These are phyloP conservation scores for Volucella zonaria DNA, from an alignment of 2,888 invertebrate genomes.

Conservation along the genomic window DNA sequence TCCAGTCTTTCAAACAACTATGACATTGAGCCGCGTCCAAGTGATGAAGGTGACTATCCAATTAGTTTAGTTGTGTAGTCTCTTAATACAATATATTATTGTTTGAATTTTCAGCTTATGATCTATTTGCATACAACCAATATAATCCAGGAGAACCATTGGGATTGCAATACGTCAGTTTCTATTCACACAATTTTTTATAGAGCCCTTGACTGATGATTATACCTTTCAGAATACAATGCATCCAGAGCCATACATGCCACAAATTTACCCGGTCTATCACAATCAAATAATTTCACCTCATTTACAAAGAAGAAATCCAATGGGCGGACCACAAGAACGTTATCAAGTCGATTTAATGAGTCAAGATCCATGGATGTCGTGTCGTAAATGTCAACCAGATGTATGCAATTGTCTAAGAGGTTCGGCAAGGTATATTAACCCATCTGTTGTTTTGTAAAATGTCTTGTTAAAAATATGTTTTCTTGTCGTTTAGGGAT, in stretches of 20 bases:
- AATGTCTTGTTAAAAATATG: neutral
- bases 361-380: slow-evolving; percentile 70
- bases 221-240: slow-evolving; percentile 56
- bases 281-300: slow-evolving; percentile 63
- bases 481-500: slow-evolving; percentile 27
- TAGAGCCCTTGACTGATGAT: slow-evolving; percentile 20
- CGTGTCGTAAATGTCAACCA: slow-evolving; percentile 74
- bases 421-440: slow-evolving; percentile 33
- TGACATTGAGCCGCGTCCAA: slow-evolving; percentile 59
- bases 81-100: neutral
- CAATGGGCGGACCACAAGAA: slow-evolving; percentile 61
- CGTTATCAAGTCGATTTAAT: slow-evolving; percentile 70
- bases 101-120: slow-evolving; percentile 45
- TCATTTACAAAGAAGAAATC: slow-evolving; percentile 44
- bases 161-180: slow-evolving; percentile 67
- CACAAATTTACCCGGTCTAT: slow-evolving; percentile 56
- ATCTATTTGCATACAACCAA: slow-evolving; percentile 66
- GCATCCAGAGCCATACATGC: slow-evolving; percentile 60
- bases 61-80: slow-evolving; percentile 71
- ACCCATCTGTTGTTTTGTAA: neutral
- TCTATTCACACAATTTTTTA: neutral
- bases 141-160: slow-evolving; percentile 61
- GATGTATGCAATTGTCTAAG: slow-evolving; percentile 70
- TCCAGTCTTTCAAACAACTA: slow-evolving; percentile 72
- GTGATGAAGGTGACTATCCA: slow-evolving; percentile 66